Evolutionary conservation across 30 jellyfish, hydroid and myxozoan species (phyloP), one percentile per base, ranked within the genome.

Genomic region (Aurelia sp.): DNA sequence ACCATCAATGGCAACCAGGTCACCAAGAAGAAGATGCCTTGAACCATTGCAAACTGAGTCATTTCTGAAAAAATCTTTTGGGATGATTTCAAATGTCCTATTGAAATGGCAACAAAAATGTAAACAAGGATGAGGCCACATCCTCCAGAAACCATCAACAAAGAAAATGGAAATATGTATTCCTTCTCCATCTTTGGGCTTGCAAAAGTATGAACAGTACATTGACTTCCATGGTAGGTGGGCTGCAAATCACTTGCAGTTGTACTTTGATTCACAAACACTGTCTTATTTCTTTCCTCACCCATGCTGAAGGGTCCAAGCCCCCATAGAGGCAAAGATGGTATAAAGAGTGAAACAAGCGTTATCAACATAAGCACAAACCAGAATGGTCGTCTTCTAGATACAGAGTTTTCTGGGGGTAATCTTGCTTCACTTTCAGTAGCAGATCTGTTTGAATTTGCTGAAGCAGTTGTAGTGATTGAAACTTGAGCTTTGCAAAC

Each of bases 71-170:
- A 73, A 58, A 83, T 19, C 53, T 66, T 62, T 23, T 83, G 86
- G 20, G 77, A 68, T 6, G 92, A 83, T 47, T 73, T 83, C 48
- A 83, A 50, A 35, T 62, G 73, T 16, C 92, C 92, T 16, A 67
- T 58, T 9, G 72, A 23, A 18, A 83, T 30, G 1, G 86, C 86
- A 41, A 73, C 35, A 13, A 83, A 63, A 7, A 76, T 62, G 40
- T 71, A 83, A 1, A 83, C 55, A 66, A 83, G 76, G 21, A 83
- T 83, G 27, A 83, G 65, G 50, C 81, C 35, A 51, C 92, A 83
- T 6, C 83, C 85, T n/a, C 92, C 92, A 23, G 92, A 83, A 3
- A 86, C 92, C 92, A 83, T 83, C 67, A 83, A 74, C 35, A 83
- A 53, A 6, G 92, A 17, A 48, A 83, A 73, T 18, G 68, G 70